Evolutionary conservation across 2,113 vertebrate species (phyloP).

Genomic region (Myocastor coypus): DNA sequence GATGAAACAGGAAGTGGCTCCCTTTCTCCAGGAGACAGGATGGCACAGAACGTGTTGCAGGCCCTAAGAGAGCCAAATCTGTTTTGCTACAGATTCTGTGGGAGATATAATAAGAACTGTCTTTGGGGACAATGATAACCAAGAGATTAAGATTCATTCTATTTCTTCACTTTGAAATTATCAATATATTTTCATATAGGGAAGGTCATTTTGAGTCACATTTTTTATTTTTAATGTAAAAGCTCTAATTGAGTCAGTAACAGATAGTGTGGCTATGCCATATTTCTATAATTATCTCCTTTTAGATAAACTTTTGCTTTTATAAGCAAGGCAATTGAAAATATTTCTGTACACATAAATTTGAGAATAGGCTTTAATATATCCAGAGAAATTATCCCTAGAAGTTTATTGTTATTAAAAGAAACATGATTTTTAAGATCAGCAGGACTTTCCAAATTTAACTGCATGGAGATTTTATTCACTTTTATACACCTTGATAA

Average conservation of each 20-base stretch:
- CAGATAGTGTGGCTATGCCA: not conserved
- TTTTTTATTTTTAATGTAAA: slow-evolving; percentile 28
- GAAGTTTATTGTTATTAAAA: slow-evolving; percentile 19
- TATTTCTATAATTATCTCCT: not conserved
- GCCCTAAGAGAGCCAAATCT: not conserved
- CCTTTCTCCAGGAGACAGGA: not conserved
- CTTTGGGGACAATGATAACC: not conserved
- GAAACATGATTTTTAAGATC: not conserved
- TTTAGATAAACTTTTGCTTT: not conserved
- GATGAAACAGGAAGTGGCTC: not conserved
- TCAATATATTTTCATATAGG: not conserved
- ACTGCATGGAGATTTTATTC: not conserved
- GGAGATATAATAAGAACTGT: not conserved
- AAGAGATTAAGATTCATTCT: not conserved
- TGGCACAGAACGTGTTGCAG: not conserved
- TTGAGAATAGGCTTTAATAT: slow-evolving; percentile 16
- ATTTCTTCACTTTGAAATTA: not conserved
- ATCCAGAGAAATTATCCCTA: not conserved
- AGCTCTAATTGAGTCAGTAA: not conserved
- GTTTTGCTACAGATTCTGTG: not conserved
- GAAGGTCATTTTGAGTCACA: not conserved
- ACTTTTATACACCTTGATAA: not conserved
- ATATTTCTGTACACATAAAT: not conserved
- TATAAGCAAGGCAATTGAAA: not conserved
- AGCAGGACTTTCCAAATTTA: slow-evolving; percentile 6